Conservation (phyloP, 1,140 invertebrate genomes). For the Drosophila truncata region DNA sequence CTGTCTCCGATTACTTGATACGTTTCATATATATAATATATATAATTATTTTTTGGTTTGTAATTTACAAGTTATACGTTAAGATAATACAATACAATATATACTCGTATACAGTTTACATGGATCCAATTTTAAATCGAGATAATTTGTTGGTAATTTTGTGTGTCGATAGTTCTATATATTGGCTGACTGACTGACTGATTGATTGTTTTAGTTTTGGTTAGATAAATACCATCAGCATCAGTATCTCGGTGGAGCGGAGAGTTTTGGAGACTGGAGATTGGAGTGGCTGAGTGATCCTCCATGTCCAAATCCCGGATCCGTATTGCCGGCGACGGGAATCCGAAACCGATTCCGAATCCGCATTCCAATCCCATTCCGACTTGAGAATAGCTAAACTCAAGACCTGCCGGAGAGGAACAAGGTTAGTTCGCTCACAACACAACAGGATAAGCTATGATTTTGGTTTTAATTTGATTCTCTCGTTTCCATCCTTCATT, state of each 20-base stretch:
- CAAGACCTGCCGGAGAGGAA: constrained; percentile 86
- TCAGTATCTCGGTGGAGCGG: constrained; percentile 54
- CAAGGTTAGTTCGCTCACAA: constrained; percentile 86
- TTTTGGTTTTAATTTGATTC: constrained; percentile 58
- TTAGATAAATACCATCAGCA: constrained; percentile 85
- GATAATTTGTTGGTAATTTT: constrained; percentile 81
- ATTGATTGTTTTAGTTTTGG: constrained; percentile 76
- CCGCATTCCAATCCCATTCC: constrained; percentile 24
- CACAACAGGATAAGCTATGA: constrained; percentile 84
- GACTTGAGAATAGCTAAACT: constrained; percentile 80
- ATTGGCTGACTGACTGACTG: constrained; percentile 60
- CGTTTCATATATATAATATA: constrained; percentile 27
- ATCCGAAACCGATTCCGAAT: constrained; percentile 54
- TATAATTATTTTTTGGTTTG: constrained; percentile 39
- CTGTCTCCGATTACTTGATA: constrained; percentile 61
- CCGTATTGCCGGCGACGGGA: constrained; percentile 47
- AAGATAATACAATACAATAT: constrained; percentile 65
- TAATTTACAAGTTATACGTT: constrained; percentile 55
- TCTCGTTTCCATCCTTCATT: constrained; percentile 46
- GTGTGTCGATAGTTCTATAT: constrained; percentile 77
- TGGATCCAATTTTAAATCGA: constrained; percentile 77
- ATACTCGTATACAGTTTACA: constrained; percentile 62
- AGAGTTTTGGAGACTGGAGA: constrained; percentile 39
- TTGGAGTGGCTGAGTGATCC: constrained; percentile 29
- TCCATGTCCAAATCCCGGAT: constrained; percentile 42